Conservation (phyloP, 2,888 invertebrate genomes). For the Drosophila maculinotata region DNA sequence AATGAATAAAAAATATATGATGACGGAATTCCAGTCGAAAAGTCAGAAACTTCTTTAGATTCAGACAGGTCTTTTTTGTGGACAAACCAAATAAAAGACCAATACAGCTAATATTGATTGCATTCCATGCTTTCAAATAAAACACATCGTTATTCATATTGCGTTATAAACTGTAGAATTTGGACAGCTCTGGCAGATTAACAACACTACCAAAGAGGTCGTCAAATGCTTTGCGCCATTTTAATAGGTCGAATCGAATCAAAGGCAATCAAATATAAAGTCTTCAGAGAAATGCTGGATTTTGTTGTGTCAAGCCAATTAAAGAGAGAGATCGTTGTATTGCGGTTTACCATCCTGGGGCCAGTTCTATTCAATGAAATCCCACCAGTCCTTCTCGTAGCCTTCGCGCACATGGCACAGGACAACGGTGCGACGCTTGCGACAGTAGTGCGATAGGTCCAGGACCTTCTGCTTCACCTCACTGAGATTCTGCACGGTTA, state of each 20-base stretch:
- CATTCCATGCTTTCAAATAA: conserved; percentile 23
- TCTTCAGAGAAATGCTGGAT: conserved; percentile 57
- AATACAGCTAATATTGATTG: conserved; percentile 6
- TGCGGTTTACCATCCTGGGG: conserved; percentile 4
- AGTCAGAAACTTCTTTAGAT: neutral
- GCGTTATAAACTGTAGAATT: conserved; percentile 54
- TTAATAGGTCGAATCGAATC: conserved; percentile 34
- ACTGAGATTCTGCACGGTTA: conserved; percentile 97
- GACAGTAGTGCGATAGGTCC: conserved; percentile 97
- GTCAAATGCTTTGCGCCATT: conserved; percentile 43
- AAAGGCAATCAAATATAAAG: conserved; percentile 44
- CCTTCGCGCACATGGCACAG: conserved; percentile 99
- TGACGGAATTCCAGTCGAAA: neutral
- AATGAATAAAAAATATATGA: neutral
- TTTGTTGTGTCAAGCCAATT: conserved; percentile 7
- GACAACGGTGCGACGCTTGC: conserved; percentile 97
- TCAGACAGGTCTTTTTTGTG: neutral
- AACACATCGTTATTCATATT: conserved; percentile 38
- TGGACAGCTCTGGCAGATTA: conserved; percentile 40
- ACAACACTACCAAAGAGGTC: conserved; percentile 34
- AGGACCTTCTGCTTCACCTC: conserved; percentile 99
- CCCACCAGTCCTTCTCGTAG: conserved; percentile 99
- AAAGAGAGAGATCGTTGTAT: conserved; percentile 7
- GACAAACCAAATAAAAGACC: conserved; percentile 2
- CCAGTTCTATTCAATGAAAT: conserved; percentile 89